Conservation (phyloP, 2,888 invertebrate genomes). For the Lithophane leautieri region DNA sequence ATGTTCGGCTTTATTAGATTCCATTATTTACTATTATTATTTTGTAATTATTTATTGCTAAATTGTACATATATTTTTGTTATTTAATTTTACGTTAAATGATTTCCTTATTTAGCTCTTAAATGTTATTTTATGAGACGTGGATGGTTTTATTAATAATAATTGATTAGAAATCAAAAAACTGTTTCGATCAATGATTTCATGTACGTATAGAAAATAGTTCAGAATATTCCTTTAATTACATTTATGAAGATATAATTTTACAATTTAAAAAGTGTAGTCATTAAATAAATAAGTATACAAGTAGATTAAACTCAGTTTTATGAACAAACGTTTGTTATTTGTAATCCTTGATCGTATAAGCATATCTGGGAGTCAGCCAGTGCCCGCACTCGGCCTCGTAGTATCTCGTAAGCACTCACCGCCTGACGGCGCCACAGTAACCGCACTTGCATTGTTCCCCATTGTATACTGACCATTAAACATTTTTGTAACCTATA, state of each 20-base stretch:
- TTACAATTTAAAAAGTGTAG: slow-evolving; percentile 82
- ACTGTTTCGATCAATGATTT: slow-evolving; percentile 65
- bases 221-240: slow-evolving; percentile 74
- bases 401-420: slow-evolving; percentile 31
- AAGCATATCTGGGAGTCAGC: slow-evolving; percentile 45
- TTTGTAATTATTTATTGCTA: slow-evolving; percentile 89
- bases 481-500: slow-evolving; percentile 54
- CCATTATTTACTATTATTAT: slow-evolving; percentile 76
- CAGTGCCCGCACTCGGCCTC: slow-evolving; percentile 12
- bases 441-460: slow-evolving; percentile 50
- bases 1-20: slow-evolving; percentile 75
- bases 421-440: slow-evolving; percentile 32
- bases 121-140: slow-evolving; percentile 70
- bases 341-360: slow-evolving; percentile 77
- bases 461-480: slow-evolving; percentile 52
- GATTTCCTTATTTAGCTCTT: slow-evolving; percentile 77
- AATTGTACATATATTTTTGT: slow-evolving; percentile 90
- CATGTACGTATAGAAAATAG: slow-evolving; percentile 65
- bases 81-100: slow-evolving; percentile 89
- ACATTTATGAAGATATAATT: slow-evolving; percentile 70
- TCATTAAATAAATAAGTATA: slow-evolving; percentile 86
- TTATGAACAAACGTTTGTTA: slow-evolving; percentile 81
- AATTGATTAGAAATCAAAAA: slow-evolving; percentile 50
- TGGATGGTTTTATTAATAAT: slow-evolving; percentile 65
- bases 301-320: slow-evolving; percentile 79